Evolutionary conservation across 2,113 vertebrate genomes (phyloP), one percentile per base, ranked within the genome.

Genomic region (Phaetusa simplex): DNA sequence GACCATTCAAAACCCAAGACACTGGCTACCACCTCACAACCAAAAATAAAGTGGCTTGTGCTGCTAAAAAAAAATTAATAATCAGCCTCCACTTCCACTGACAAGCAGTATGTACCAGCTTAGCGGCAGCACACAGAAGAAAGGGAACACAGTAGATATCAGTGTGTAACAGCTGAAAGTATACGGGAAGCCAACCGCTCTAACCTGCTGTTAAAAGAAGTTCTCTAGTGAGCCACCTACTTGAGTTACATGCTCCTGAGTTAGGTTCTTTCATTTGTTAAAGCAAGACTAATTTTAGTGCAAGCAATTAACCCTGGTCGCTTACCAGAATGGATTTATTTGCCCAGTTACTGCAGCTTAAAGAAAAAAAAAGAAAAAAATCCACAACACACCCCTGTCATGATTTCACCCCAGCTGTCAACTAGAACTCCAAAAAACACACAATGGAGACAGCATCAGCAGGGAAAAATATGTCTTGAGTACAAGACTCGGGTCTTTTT

Each of bases 81-180:
- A 47, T 3, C 21, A 88, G n/a, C 7, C 30, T 29, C 27, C 2
- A 2, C 40, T 66, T 22, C 65, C n/a, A 24, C 49, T 61, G 18
- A 52, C 32, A 72, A 19, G 20, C 53, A 58, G 26, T 9, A 56
- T 1, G 4, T 7, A 49, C 11, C 43, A 69, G 47, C 34, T 58
- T 36, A 61, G 61, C 14, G 3, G 38, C 30, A 74, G 36, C 66
- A 72, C 13, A 36, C 12, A 24, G 8, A 61, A 50, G 5, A 61
- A 70, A 59, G 7, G 12, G 18, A 80, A 83, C 19, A 47, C 11
- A 29, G 55, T 0, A 86, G 17, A 59, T 8, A 50, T 2, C 3
- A 3, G n/a, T 8, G 12, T n/a, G 0, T 3, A 84, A 58, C 27
- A 61, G 32, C 2, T 62, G 12, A 64, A 6, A 87, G 47, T 4